Base-by-base conservation (phyloP, 2,888 invertebrate species). In the Limnephilus marmoratus region DNA sequence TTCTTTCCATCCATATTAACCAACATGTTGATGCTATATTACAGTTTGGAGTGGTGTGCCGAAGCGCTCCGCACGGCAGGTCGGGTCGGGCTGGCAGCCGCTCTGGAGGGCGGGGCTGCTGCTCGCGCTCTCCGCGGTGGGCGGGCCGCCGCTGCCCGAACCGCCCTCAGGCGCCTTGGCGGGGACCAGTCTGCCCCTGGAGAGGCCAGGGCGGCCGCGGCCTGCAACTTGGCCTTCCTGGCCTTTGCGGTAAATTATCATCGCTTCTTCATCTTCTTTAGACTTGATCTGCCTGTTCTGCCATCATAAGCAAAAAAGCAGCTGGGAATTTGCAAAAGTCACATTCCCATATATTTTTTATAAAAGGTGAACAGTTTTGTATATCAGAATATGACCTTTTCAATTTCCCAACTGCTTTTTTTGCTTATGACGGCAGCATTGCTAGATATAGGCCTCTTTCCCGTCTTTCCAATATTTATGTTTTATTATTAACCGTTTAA, bases 1-100 rank as follows among this genome's bases (percentile, higher is more conserved):
- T 68, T 68, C 53, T 24, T 18, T 18, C 24, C 53, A 68, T 24
- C 53, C 24, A 68, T 18, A 7, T 68, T 82, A 13, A 34, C 41
- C 41, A 4, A 2, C 7, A n/a, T n/a, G 41, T 37, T 68, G 68
- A 4, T 49, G 1, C 1, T 41, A 45, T 45, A 24, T 68, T 24
- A 5, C 95, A 96, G 96, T 45, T 97, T 97, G 94, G 96, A 95
- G 94, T 99, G 99, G 99, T 99, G 99, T 95, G 98, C 99, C 90
- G 99, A 99, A 94, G 97, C 98, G 37, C 98, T 99, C 90, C 98
- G 99, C 95, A 97, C 98, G 87, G 99, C 99, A n/a, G 97, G 97
- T 95, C 98, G 98, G 94, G 97, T 97, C 81, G 97, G 97, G 95
- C 96, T 98, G 94, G 99, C 98, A 85, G 98, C 97, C 94, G 99